Evolutionary conservation across 1,140 invertebrate genomes (phyloP).

Genomic region (Vollenhovia emeryi): DNA sequence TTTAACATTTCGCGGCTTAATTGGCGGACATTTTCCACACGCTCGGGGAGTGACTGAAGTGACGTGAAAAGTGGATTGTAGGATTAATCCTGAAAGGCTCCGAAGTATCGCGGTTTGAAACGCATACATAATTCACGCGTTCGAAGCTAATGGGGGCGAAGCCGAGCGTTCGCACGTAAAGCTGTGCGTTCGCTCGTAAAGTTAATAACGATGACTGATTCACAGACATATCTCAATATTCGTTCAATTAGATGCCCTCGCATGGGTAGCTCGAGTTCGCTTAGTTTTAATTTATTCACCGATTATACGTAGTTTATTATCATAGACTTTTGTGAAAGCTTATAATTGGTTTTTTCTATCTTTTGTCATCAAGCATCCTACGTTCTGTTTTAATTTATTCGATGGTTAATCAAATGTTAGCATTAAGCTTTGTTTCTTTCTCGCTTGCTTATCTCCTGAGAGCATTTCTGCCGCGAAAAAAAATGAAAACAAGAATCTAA

Average conservation of each 20-base stretch:
- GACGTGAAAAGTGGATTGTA: not conserved
- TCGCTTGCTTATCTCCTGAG: not conserved
- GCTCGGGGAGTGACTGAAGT: not conserved
- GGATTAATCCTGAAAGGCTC: conserved; percentile 15
- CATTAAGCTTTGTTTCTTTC: not conserved
- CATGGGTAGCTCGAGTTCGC: not conserved
- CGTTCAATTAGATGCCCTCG: conserved; percentile 14
- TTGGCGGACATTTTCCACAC: not conserved
- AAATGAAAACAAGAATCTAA: not conserved
- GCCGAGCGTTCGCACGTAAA: conserved; percentile 52
- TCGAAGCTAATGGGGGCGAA: conserved; percentile 63
- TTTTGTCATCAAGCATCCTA: not conserved
- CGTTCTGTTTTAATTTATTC: not conserved
- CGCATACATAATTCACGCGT: conserved; percentile 65
- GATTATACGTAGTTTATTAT: not conserved
- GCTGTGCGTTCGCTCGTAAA: conserved; percentile 47
- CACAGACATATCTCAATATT: conserved; percentile 32
- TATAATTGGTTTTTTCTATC: not conserved
- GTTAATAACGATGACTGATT: conserved; percentile 35
- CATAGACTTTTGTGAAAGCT: not conserved
- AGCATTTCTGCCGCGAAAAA: not conserved
- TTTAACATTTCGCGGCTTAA: conserved; percentile 17
- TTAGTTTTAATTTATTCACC: not conserved
- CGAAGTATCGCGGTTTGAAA: conserved; percentile 54
- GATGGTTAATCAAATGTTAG: not conserved